Conservation (phyloP, 2,888 invertebrate species). For the Drosophila histrio region DNA sequence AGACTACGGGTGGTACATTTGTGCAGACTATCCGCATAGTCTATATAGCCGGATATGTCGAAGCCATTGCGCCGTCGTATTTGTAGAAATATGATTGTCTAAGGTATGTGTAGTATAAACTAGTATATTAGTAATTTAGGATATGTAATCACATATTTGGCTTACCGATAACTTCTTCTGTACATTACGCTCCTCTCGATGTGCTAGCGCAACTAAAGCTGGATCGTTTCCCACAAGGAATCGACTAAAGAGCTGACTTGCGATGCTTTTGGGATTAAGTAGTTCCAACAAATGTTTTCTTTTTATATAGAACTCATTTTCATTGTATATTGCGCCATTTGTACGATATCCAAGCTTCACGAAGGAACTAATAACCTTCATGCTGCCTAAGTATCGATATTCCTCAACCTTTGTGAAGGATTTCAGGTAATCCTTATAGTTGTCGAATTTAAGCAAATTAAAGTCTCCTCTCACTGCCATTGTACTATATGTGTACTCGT, state of each 20-base stretch:
- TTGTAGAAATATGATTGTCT: conserved; percentile 63
- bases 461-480: conserved; percentile 34
- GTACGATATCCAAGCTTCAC: conserved; percentile 91
- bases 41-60: conserved; percentile 59
- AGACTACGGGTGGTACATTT: neutral
- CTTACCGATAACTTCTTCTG: conserved; percentile 89
- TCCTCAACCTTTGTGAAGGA: conserved; percentile 90
- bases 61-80: conserved; percentile 46
- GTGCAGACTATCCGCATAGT: conserved; percentile 51
- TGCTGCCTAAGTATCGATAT: conserved; percentile 90
- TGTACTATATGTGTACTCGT: neutral
- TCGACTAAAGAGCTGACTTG: conserved; percentile 87
- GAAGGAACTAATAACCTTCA: conserved; percentile 88
- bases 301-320: conserved; percentile 87
- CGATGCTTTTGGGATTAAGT: conserved; percentile 84
- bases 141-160: neutral
- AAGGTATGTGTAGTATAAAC: neutral
- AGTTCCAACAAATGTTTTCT: conserved; percentile 86
- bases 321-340: conserved; percentile 84
- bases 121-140: too few relatives aligned
- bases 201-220: conserved; percentile 87
- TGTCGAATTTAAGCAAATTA: conserved; percentile 67
- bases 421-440: conserved; percentile 92
- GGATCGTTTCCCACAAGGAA: conserved; percentile 86
- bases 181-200: conserved; percentile 87